A percentile compares a stretch with the other conserved stretches of the same genome.
Conservation (phyloP, 2,888 invertebrate species). For the Dynastes maya region DNA sequence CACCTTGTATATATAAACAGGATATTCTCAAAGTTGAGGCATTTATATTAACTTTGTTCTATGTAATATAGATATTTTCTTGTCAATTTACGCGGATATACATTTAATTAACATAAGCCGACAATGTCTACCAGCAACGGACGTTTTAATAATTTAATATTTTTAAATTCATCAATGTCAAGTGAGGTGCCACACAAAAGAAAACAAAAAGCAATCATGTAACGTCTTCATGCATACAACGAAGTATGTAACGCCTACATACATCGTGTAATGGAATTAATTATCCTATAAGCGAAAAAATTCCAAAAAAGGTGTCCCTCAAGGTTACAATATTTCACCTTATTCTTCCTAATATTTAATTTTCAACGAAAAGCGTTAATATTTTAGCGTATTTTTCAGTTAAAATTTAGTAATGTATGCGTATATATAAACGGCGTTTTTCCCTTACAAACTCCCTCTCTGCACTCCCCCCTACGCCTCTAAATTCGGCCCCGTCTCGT, state of each 20-base stretch:
- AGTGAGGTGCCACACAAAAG: too few relatives aligned
- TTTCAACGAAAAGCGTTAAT: not conserved
- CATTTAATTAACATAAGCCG: constrained; percentile 3
- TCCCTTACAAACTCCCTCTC: not conserved
- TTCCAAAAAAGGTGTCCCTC: not conserved
- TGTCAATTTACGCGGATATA: not conserved
- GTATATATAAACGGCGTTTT: not conserved
- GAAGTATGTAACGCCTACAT: not conserved
- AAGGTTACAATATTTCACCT: not conserved
- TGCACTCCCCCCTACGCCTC: not conserved
- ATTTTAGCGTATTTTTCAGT: not conserved
- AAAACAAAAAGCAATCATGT: not conserved
- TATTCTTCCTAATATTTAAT: not conserved
- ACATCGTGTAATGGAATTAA: too few relatives aligned
- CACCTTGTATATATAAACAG: too few relatives aligned
- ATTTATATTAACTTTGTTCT: too few relatives aligned
- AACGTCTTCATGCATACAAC: not conserved
- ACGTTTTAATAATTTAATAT: not conserved
- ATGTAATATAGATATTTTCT: not conserved
- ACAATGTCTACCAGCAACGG: not conserved
- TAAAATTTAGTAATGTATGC: not conserved
- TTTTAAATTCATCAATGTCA: constrained; percentile 10
- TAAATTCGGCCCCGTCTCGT: constrained; percentile 1
- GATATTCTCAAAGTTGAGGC: too few relatives aligned
- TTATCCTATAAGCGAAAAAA: not conserved